phyloP scores from a whole-genome alignment of 2,113 vertebrate species.

The Scortum barcoo region DNA sequence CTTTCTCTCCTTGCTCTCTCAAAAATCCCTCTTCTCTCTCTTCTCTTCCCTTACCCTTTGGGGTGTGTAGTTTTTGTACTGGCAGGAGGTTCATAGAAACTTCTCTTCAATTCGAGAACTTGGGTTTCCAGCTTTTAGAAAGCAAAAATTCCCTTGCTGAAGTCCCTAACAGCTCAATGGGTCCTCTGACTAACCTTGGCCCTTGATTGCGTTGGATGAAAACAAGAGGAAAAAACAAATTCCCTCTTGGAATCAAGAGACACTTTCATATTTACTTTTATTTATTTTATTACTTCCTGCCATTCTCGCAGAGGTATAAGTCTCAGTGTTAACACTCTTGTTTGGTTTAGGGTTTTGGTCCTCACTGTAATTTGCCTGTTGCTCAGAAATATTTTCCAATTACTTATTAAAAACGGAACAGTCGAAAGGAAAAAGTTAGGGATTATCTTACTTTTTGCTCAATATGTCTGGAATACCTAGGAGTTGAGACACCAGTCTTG shows the following conservation, averaged over 20 bases:
- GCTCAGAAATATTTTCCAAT: too few relatives aligned
- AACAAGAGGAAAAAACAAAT: not conserved
- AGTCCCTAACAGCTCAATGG: not conserved
- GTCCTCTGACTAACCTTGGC: not conserved
- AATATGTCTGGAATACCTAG: too few relatives aligned
- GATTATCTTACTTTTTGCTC: too few relatives aligned
- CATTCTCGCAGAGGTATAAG: not conserved
- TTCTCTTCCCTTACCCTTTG: not conserved
- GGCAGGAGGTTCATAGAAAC: conserved; percentile 1
- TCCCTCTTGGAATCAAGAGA: not conserved
- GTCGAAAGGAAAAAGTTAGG: too few relatives aligned
- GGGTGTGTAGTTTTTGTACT: conserved; percentile 1
- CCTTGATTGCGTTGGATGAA: not conserved
- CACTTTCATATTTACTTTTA: not conserved
- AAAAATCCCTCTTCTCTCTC: conserved; percentile 1
- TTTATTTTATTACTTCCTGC: not conserved
- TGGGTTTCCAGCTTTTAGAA: not conserved
- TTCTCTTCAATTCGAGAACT: not conserved
- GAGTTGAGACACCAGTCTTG: too few relatives aligned
- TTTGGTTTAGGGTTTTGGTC: not conserved
- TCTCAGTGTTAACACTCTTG: not conserved
- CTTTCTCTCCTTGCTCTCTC: conserved; percentile 5
- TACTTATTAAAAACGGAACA: too few relatives aligned
- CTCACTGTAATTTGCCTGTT: not conserved
- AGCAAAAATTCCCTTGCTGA: not conserved